Evolutionary conservation across 2,888 invertebrate species (phyloP), one percentile per base, ranked within the genome.

Genomic region (Priocnemis perturbator): DNA sequence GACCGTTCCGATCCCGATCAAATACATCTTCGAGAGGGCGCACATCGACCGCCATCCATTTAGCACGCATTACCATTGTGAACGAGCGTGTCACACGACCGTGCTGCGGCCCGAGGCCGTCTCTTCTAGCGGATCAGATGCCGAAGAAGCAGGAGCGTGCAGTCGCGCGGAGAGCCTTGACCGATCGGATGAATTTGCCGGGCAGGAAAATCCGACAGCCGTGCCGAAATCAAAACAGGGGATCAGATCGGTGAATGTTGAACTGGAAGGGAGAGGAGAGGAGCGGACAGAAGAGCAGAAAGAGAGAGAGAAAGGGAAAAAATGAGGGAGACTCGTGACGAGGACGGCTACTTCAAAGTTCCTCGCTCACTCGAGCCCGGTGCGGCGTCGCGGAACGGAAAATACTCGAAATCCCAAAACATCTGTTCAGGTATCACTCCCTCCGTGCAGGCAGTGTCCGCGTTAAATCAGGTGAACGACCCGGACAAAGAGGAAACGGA

Each of bases 361-460:
- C 17, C 87, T 87, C 79, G 50, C 76, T 77, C 87, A 87, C 75
- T 45, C 57, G 69, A 20, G 19, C 59, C 53, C 71, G 72, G 78
- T 79, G 82, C 81, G 82, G 81, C 82, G 80, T 82, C 77, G 83
- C 80, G 81, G 81, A 84, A 81, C 78, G 74, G 64, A 81, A 76
- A 76, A 79, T 80, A 82, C 83, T 81, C 72, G 77, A 84, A 77
- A 81, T 78, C 77, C 77, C 69, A 74, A 82, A 87, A 86, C 88
- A 88, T 87, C 87, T 87, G 88, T 87, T 37, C 87, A 83, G 85
- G 85, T 87, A 86, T 88, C 88, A 86, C 87, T 85, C 87, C 85
- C 83, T 77, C 79, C 67, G 67, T 5, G 69, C 60, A 70, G 62
- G 60, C 72, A 75, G 47, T 81, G 80, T 88, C 80, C 84, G 85